phyloP scores from a whole-genome alignment of 2,113 vertebrate species.

The Phasianus colchicus region DNA sequence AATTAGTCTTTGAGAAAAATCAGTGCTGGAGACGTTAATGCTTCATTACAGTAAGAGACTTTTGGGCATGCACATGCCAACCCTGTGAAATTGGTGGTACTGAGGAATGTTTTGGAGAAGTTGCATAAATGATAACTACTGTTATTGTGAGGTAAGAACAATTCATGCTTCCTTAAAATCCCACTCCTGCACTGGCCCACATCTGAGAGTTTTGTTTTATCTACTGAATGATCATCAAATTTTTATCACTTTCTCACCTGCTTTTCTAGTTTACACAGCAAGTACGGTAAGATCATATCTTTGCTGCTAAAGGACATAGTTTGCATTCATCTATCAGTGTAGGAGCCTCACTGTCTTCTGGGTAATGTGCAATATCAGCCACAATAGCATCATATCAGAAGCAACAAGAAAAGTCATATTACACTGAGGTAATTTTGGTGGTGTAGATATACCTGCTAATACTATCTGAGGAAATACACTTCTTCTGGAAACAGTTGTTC shows the following conservation, averaged over 20 bases:
- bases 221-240: background rate
- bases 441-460: background rate
- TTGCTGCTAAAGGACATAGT: background rate
- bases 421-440: background rate
- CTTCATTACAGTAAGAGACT: background rate
- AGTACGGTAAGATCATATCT: background rate
- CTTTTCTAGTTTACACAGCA: background rate
- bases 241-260: background rate
- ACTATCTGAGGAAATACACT: background rate
- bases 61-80: accelerated
- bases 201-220: background rate
- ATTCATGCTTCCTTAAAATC: background rate
- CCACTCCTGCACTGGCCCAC: background rate
- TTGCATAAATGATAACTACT: background rate
- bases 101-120: background rate
- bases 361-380: background rate
- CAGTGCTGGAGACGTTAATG: background rate
- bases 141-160: background rate
- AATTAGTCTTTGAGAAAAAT: background rate
- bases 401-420: background rate
- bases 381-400: background rate
- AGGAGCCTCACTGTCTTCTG: background rate
- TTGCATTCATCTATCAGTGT: background rate
- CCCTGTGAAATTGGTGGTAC: background rate
- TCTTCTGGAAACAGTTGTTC: background rate